These are phyloP conservation scores for Callocephalon fimbriatum DNA, from an alignment of 2,113 vertebrate genomes.

Conservation along the genomic window DNA sequence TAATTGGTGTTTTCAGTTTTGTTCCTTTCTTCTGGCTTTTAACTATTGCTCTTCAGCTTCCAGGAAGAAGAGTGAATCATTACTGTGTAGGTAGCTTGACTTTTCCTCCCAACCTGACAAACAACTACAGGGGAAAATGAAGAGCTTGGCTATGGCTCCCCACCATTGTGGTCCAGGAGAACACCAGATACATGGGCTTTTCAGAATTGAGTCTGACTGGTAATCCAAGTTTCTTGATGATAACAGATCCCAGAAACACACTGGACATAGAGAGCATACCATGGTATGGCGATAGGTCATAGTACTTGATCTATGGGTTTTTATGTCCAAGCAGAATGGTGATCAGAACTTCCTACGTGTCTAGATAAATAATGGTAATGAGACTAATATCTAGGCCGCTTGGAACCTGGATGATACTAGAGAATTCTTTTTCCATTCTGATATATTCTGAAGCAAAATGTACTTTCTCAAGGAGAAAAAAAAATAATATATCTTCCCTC, in stretches of 20 bases:
- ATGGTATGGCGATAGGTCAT: background rate
- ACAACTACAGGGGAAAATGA: background rate
- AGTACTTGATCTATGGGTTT: background rate
- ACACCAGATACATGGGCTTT: background rate
- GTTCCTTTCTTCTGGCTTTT: background rate
- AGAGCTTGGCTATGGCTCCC: background rate
- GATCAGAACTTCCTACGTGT: background rate
- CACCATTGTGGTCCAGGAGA: background rate
- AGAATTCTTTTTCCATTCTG: background rate
- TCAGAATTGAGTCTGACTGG: background rate
- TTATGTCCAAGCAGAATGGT: background rate
- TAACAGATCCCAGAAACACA: background rate
- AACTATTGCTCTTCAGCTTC: background rate
- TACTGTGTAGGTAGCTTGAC: background rate
- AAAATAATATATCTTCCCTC: background rate
- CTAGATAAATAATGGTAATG: background rate
- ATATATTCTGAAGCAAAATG: background rate
- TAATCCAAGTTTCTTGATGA: background rate
- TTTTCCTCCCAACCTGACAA: background rate
- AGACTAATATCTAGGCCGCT: rapidly evolving
- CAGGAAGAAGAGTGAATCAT: background rate
- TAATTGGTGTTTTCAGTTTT: background rate
- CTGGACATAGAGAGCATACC: background rate
- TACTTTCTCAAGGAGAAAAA: background rate
- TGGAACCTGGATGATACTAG: background rate